Conservation (phyloP, 2,888 invertebrate species). For the Fissipunctia ypsillon region DNA sequence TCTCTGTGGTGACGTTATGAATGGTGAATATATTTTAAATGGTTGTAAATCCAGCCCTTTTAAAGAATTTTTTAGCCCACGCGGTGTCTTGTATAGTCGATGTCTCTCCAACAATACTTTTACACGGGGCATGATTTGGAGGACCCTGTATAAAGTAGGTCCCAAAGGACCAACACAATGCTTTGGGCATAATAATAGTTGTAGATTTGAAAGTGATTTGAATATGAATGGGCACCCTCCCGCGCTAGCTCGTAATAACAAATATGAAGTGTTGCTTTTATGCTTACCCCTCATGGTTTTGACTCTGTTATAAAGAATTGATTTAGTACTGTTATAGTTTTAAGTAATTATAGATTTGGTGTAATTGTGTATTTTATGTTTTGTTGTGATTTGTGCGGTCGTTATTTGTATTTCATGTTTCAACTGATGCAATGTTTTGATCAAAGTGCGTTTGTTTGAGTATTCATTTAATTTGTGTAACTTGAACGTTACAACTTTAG, state of each 20-base stretch:
- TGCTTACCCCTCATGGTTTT: constrained; percentile 85
- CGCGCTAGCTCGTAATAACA: constrained; percentile 88
- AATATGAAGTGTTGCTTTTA: constrained; percentile 89
- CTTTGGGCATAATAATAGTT: constrained; percentile 89
- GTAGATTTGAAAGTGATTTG: constrained; percentile 90
- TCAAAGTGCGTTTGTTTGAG: constrained; percentile 26
- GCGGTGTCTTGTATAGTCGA: constrained; percentile 73
- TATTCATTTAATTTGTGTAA: constrained; percentile 11
- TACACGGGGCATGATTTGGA: constrained; percentile 85
- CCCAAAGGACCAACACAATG: constrained; percentile 88
- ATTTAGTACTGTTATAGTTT: constrained; percentile 80
- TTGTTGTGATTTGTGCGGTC: constrained; percentile 67
- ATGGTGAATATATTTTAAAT: constrained; percentile 85
- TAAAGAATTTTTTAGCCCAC: constrained; percentile 80
- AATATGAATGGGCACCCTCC: constrained; percentile 90
- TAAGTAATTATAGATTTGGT: constrained; percentile 83
- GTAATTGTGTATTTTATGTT: constrained; percentile 60
- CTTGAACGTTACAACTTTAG: constrained; percentile 15
- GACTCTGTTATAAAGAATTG: constrained; percentile 86
- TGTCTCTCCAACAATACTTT: constrained; percentile 81
- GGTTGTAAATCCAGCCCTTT: constrained; percentile 86
- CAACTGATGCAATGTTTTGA: constrained; percentile 42
- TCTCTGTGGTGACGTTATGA: constrained; percentile 78
- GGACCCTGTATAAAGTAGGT: constrained; percentile 88
- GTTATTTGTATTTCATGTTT: constrained; percentile 63